These are phyloP conservation scores for Pipra filicauda DNA, from an alignment of 2,113 vertebrate species.

Conservation along the genomic window DNA sequence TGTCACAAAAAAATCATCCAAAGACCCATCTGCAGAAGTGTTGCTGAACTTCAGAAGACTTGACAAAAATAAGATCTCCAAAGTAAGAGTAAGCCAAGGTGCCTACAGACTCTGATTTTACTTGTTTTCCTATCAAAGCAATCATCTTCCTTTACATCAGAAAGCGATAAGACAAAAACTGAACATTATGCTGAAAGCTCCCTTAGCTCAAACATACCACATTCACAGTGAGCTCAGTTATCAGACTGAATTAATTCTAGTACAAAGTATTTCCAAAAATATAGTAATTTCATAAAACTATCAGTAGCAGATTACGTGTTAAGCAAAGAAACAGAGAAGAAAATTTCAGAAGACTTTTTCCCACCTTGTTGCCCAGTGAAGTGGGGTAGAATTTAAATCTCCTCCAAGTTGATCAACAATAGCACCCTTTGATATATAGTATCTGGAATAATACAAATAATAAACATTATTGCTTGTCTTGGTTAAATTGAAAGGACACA, in stretches of 20 bases:
- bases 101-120: not conserved
- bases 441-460: conserved; percentile 75
- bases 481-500: not conserved
- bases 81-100: not conserved
- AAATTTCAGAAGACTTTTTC: not conserved
- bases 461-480: not conserved
- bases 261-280: not conserved
- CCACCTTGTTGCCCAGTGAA: conserved; percentile 99
- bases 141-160: not conserved
- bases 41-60: not conserved
- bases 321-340: conserved; percentile 6
- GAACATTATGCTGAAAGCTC: not conserved
- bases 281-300: not conserved
- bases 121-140: not conserved
- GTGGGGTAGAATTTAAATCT: conserved; percentile 97
- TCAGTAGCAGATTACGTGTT: not conserved
- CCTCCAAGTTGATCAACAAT: conserved; percentile 98
- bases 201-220: not conserved
- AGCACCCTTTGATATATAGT: conserved; percentile 98
- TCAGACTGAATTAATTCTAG: not conserved
- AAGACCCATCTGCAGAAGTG: not conserved
- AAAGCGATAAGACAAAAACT: not conserved
- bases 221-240: not conserved
- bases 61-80: not conserved
- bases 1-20: not conserved